A percentile compares a stretch with the other conserved stretches of the same genome.
Conservation (phyloP, 2,797 vertebrate species). For the Naso thynnoides region DNA sequence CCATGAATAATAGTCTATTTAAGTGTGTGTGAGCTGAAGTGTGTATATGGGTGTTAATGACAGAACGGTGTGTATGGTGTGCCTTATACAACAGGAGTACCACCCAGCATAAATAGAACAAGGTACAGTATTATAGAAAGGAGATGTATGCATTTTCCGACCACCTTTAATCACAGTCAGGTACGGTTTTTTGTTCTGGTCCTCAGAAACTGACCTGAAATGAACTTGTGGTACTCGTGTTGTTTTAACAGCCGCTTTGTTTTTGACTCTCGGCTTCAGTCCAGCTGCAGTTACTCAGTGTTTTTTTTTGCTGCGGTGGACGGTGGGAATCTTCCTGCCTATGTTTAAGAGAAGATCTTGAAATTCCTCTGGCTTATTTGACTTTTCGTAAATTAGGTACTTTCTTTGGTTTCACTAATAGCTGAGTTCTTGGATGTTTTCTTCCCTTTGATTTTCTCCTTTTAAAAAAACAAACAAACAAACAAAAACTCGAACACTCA, state of each 20-base stretch:
- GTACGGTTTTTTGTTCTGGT: slow-evolving; percentile 8
- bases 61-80: slow-evolving; percentile 47
- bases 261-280: slow-evolving; percentile 11
- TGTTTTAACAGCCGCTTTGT: slow-evolving; percentile 28
- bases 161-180: slow-evolving; percentile 17
- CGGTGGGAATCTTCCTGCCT: slow-evolving; percentile 39
- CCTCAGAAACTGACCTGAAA: slow-evolving; percentile 30
- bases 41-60: slow-evolving; percentile 22
- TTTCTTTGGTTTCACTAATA: slow-evolving; percentile 51
- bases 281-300: slow-evolving; percentile 48
- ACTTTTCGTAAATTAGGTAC: slow-evolving; percentile 41
- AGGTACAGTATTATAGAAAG: slow-evolving; percentile 53
- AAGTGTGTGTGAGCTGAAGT: slow-evolving; percentile 40
- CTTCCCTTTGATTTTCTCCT: slow-evolving; percentile 10
- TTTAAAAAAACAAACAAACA: slow-evolving; percentile 28
- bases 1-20: slow-evolving; percentile 17
- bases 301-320: slow-evolving; percentile 32
- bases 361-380: slow-evolving; percentile 30
- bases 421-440: slow-evolving; percentile 33
- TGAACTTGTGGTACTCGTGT: slow-evolving; percentile 33
- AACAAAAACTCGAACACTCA: slow-evolving; percentile 25
- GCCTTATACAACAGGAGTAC: slow-evolving; percentile 70
- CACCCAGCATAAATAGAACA: slow-evolving; percentile 40
- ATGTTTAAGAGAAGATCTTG: slow-evolving; percentile 34
- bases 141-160: slow-evolving; percentile 36